Evolutionary conservation across 2,888 invertebrate species (phyloP).

Genomic region (Minunthozetes semirufus): DNA sequence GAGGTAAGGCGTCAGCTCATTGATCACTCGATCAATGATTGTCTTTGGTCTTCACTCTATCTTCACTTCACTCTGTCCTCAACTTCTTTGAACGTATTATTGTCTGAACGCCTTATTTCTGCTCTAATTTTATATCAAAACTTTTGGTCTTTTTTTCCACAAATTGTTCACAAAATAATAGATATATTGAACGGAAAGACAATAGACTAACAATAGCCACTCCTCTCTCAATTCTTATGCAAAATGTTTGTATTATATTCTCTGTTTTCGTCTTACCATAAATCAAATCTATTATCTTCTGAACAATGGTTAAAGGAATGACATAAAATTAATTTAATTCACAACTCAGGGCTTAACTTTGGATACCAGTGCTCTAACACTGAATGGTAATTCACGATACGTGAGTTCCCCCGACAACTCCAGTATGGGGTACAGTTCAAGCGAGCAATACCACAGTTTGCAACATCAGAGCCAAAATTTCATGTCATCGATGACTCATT

Average conservation of each 20-base stretch:
- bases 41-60: background rate
- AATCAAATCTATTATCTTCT: too few relatives aligned
- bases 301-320: too few relatives aligned
- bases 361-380: constrained; percentile 43
- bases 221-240: too few relatives aligned
- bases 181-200: background rate
- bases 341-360: constrained; percentile 42
- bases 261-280: too few relatives aligned
- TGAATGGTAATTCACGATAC: constrained; percentile 37
- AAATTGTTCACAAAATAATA: background rate
- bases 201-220: too few relatives aligned
- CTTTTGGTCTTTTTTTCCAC: constrained; percentile 38
- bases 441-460: constrained; percentile 21
- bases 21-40: background rate
- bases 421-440: background rate
- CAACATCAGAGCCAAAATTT: constrained; percentile 27
- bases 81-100: background rate
- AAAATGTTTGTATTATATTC: too few relatives aligned
- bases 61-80: background rate
- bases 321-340: too few relatives aligned
- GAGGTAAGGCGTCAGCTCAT: constrained; percentile 42
- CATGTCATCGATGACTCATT: background rate
- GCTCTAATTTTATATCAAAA: constrained; percentile 29
- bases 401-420: background rate
- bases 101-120: constrained; percentile 24